phyloP scores from a whole-genome alignment of 2,888 invertebrate genomes.

The Drosophila meridionalis region DNA sequence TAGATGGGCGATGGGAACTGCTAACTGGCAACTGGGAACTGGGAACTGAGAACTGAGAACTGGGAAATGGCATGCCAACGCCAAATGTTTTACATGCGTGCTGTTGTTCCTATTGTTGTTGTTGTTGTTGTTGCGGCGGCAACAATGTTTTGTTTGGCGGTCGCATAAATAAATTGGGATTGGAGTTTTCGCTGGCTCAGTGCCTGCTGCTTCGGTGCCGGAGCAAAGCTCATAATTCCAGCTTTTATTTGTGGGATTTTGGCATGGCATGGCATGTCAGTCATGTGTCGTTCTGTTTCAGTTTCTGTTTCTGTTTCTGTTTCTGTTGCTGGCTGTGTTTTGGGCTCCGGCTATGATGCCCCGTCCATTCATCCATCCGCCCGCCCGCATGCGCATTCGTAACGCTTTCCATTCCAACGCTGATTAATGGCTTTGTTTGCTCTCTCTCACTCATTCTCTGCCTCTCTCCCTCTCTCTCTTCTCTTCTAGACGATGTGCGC shows the following conservation, averaged over 20 bases:
- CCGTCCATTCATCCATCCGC: slow-evolving; percentile 11
- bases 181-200: slow-evolving; percentile 45
- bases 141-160: slow-evolving; percentile 74
- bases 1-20: slow-evolving; percentile 11
- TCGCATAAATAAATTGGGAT: slow-evolving; percentile 78
- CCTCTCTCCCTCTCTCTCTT: slow-evolving; percentile 15
- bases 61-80: slow-evolving; percentile 74
- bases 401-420: slow-evolving; percentile 59
- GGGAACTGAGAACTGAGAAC: slow-evolving; percentile 22
- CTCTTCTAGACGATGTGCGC: slow-evolving; percentile 62
- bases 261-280: slow-evolving; percentile 78
- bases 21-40: slow-evolving; percentile 3
- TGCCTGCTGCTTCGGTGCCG: slow-evolving; percentile 30
- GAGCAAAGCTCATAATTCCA: slow-evolving; percentile 78
- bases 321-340: slow-evolving; percentile 6
- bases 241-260: slow-evolving; percentile 80
- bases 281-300: slow-evolving; percentile 61
- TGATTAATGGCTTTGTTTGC: slow-evolving; percentile 72
- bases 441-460: slow-evolving; percentile 14
- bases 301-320: slow-evolving; percentile 4
- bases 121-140: slow-evolving; percentile 53
- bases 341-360: slow-evolving; percentile 5
- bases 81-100: slow-evolving; percentile 78
- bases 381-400: slow-evolving; percentile 59
- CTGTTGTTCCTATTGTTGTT: slow-evolving; percentile 25